Evolutionary conservation across 2,888 invertebrate species (phyloP), one percentile per base, ranked within the genome.

Genomic region (Parnassius mnemosyne): DNA sequence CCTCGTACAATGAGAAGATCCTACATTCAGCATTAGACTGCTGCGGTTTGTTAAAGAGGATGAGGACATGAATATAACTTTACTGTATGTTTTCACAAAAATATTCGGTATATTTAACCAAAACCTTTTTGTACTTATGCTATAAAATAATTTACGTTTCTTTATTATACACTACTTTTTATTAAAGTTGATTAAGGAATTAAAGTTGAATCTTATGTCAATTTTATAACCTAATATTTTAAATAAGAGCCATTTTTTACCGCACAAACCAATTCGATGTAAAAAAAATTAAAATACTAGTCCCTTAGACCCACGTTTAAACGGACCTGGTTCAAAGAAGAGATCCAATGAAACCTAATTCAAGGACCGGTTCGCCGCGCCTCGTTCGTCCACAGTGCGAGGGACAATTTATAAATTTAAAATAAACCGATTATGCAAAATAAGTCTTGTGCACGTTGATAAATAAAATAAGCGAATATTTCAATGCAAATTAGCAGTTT

Each of bases 341-440:
- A 61, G 60, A 68, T 68, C 71, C 68, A 69, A 77, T 75, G 73
- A 76, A 77, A 76, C 68, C 69, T 68, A 67, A 71, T 69, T 71
- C 71, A 65, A 63, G 55, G 68, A 84, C 84, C 80, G 79, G 85
- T 84, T 80, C 65, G 69, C 59, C 54, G 54, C 63, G 59, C 60
- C 67, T 68, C 69, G 61, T 53, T 65, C 68, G 53, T 70, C 65
- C 70, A 49, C 49, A 69, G 75, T 75, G 74, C 72, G 68, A 72
- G 73, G 73, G 76, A 80, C 77, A 79, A 74, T 79, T 77, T 80
- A 78, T 80, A 78, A 70, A 73, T 76, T 76, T 75, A 73, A 79
- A 80, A 83, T 82, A 81, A 81, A 79, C 78, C 78, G 83, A 86
- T 84, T 85, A 85, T 84, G 81, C 82, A 80, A 85, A 86, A 74